Percentiles rank a stretch among this genome's conserved stretches.
Evolutionary conservation across 1,140 invertebrate genomes (phyloP).

Genomic region (Proales similis): DNA sequence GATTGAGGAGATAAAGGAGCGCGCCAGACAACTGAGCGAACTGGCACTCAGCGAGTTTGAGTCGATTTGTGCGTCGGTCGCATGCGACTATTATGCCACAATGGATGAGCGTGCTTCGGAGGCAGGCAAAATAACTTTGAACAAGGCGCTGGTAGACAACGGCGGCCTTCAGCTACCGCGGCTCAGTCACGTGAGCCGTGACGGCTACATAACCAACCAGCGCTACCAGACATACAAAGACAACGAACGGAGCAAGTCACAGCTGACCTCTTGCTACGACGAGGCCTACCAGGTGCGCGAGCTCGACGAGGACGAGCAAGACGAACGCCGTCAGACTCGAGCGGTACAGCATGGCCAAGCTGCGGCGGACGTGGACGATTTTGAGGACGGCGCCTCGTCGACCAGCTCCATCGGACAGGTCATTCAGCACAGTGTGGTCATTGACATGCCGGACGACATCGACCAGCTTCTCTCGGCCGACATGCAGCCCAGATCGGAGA

Average conservation of each 20-base stretch:
- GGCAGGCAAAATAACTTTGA: too few relatives aligned
- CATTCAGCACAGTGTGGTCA: slow-evolving; percentile 19
- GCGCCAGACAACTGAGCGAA: too few relatives aligned
- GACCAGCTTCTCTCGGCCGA: neutral
- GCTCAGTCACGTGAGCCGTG: too few relatives aligned
- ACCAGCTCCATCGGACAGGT: neutral
- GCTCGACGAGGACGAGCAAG: neutral
- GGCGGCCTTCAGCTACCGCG: too few relatives aligned
- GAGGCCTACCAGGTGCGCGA: neutral
- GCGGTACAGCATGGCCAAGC: neutral
- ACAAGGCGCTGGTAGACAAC: too few relatives aligned
- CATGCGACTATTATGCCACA: too few relatives aligned
- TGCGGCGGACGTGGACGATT: slow-evolving; percentile 5
- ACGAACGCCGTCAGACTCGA: neutral
- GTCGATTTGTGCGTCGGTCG: too few relatives aligned
- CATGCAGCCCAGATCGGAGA: neutral
- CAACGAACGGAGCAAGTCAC: slow-evolving; percentile 21
- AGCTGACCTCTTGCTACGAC: slow-evolving; percentile 31
- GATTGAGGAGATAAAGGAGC: too few relatives aligned
- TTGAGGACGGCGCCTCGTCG: slow-evolving; percentile 7
- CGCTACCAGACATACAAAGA: slow-evolving; percentile 34
- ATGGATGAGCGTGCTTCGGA: too few relatives aligned
- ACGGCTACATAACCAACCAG: slow-evolving; percentile 15
- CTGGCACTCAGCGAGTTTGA: too few relatives aligned
- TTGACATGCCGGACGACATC: slow-evolving; percentile 6